Evolutionary conservation across 2,797 vertebrate species (phyloP).

Genomic region (Epinephelus awoara): DNA sequence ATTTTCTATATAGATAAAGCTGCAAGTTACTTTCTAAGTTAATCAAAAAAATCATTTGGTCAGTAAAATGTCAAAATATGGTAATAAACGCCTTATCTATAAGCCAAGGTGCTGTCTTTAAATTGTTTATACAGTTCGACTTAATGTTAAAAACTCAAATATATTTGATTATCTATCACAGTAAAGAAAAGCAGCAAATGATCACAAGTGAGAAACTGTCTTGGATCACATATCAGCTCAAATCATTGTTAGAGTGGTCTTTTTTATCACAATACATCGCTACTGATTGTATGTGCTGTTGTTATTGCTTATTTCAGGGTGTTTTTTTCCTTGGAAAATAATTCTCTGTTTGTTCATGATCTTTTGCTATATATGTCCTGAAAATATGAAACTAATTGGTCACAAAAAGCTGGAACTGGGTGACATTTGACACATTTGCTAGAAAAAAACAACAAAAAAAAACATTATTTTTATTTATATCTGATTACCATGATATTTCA

Average conservation of each 20-base stretch:
- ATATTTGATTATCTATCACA: not conserved
- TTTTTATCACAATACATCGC: not conserved
- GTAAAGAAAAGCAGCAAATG: conserved; percentile 18
- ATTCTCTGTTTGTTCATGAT: not conserved
- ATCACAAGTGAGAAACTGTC: not conserved
- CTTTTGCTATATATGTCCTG: too few relatives aligned
- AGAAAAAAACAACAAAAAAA: too few relatives aligned
- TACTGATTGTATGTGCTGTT: not conserved
- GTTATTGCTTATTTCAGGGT: not conserved
- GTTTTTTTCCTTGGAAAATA: not conserved
- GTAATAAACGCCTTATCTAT: too few relatives aligned
- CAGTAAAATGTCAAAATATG: not conserved
- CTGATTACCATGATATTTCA: not conserved
- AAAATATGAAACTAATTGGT: not conserved
- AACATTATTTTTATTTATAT: not conserved
- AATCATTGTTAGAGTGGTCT: not conserved
- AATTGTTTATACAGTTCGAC: not conserved
- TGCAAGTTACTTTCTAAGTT: not conserved
- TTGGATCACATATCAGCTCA: conserved; percentile 12
- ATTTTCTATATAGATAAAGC: not conserved
- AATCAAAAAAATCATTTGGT: not conserved
- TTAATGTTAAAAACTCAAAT: not conserved
- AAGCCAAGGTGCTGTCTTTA: not conserved
- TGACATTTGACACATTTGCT: not conserved
- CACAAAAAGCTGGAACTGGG: not conserved